Base-by-base conservation (phyloP, 2,888 invertebrate species). In the Andrena chrysosceles region DNA sequence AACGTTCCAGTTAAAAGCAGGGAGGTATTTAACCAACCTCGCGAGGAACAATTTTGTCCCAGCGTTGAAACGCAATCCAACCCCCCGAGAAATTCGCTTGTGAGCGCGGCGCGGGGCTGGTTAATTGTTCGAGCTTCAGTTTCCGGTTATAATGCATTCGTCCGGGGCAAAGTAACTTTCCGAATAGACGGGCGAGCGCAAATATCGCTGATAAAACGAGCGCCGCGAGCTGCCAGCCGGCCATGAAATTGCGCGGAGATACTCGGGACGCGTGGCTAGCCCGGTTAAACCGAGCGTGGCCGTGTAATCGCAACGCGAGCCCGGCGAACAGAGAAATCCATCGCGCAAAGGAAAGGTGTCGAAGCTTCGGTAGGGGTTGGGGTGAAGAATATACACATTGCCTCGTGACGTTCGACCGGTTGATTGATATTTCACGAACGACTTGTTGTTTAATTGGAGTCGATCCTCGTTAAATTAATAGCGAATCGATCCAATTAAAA, bases 21-120 rank as follows among this genome's bases (percentile, higher is more conserved):
- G 8, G 13, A 10, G 52, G 33, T 33, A 62, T 69, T 42, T 26
- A 26, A 26, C 33, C 56, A 8, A 20, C 23, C 56, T 56, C 26
- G 56, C 26, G 33, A 20, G 2, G 26, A 35, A n/a, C 26, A 71
- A 64, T 77, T 77, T 77, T 64, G 71, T 71, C 48, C 13, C 64
- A 48, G 42, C n/a, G 49, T 62, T n/a, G 33, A 59, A 59, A 59
- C 33, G 35, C n/a, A 33, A 35, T 33, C 33, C 26, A 8, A 26
- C 23, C 54, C 56, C 35, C 26, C 16, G 20, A 63, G 20, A 63
- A 42, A 66, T 78, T 68, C 48, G 16, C 42, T 42, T 16, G 7
- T 6, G 16, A 63, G 63, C 63, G 35, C n/a, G 10, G 42, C 63
- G 13, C 63, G 13, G 6, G 13, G 42, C 16, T 16, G 42, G 63